Conservation (phyloP, 2,888 invertebrate species). For the Stenodera caucasica region DNA sequence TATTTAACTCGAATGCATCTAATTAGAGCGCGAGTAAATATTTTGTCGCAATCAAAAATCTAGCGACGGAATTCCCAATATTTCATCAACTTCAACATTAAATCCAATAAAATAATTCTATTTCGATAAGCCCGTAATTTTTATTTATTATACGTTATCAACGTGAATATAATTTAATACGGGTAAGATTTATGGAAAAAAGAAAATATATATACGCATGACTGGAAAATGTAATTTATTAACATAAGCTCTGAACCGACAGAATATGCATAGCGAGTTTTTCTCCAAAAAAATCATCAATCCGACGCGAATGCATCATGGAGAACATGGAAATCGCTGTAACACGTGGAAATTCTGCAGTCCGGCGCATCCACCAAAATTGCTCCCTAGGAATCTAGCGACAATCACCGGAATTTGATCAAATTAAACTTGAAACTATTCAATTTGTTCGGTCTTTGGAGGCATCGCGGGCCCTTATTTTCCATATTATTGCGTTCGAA, state of each 20-base stretch:
- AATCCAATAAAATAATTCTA: background rate
- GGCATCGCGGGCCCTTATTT: too few relatives aligned
- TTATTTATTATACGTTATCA: background rate
- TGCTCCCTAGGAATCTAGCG: too few relatives aligned
- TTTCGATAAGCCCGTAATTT: background rate
- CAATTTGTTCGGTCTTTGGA: too few relatives aligned
- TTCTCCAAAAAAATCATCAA: background rate
- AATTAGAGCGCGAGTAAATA: too few relatives aligned
- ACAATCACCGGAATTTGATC: too few relatives aligned
- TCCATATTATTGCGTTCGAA: too few relatives aligned
- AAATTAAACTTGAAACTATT: too few relatives aligned
- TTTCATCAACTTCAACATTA: too few relatives aligned
- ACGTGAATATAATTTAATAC: background rate
- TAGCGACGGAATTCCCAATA: too few relatives aligned
- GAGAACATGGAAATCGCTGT: background rate
- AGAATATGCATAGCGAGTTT: background rate
- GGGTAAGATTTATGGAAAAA: background rate
- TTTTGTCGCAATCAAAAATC: too few relatives aligned
- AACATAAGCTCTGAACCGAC: background rate
- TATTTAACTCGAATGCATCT: too few relatives aligned
- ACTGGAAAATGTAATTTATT: conserved; percentile 5
- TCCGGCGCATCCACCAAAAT: background rate
- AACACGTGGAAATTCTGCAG: background rate
- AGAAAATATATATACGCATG: background rate
- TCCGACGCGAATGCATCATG: too few relatives aligned